phyloP scores from a whole-genome alignment of 2,113 vertebrate species.

The Aleadryas rufinucha region DNA sequence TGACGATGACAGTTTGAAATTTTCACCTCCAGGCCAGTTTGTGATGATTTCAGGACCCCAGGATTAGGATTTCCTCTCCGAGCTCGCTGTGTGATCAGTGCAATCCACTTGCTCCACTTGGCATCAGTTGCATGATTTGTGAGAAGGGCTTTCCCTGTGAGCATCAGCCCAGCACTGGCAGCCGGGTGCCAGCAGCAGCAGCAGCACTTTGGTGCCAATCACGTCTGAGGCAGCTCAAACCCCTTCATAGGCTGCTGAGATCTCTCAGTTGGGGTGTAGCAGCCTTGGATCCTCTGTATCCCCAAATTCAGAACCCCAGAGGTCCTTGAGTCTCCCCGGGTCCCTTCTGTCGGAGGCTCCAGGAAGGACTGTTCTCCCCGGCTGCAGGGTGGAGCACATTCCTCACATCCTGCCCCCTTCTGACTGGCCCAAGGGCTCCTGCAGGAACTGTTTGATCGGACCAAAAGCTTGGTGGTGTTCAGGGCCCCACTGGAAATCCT shows the following conservation, averaged over 20 bases:
- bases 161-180: background rate
- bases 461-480: background rate
- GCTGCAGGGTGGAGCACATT: background rate
- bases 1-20: too few species aligned
- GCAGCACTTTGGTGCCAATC: background rate
- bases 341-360: background rate
- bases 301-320: background rate
- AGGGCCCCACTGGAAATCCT: background rate
- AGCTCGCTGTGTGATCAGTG: background rate
- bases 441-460: background rate
- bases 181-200: background rate
- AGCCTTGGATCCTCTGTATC: background rate
- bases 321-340: background rate
- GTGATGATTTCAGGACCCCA: background rate
- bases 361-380: background rate
- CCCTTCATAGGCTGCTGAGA: background rate
- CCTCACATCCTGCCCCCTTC: background rate
- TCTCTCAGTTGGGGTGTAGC: too few species aligned
- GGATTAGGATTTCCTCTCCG: background rate
- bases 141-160: background rate
- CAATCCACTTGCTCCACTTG: background rate
- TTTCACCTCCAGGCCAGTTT: too few species aligned
- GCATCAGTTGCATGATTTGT: background rate
- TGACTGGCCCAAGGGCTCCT: background rate
- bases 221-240: background rate